Evolutionary conservation across 2,888 invertebrate species (phyloP).

Genomic region (Abrostola triplasia): DNA sequence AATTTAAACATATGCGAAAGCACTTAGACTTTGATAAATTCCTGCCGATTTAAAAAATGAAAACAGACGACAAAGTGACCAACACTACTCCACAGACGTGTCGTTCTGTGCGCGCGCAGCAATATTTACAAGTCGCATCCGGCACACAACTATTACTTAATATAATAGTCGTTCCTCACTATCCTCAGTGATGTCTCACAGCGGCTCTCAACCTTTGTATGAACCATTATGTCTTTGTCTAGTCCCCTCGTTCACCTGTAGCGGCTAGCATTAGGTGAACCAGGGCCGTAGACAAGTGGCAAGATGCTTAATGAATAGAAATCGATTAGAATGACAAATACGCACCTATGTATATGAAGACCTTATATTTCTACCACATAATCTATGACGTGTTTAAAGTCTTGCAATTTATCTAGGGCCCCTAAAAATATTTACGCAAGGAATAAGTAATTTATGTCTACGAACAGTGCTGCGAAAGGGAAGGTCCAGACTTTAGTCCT

Average conservation of each 20-base stretch:
- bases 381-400: no score
- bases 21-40: neutral
- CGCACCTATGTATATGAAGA: no score
- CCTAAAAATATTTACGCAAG: no score
- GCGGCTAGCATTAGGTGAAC: no score
- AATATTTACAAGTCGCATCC: slow-evolving; percentile 85
- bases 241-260: neutral
- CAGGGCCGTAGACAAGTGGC: neutral
- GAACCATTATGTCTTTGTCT: no score
- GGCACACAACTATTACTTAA: slow-evolving; percentile 85
- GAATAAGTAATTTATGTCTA: no score
- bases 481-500: no score
- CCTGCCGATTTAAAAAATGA: neutral
- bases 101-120: slow-evolving; percentile 57
- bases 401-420: no score
- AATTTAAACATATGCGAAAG: no score
- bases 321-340: neutral
- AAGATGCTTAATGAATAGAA: neutral
- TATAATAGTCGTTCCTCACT: slow-evolving; percentile 81
- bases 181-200: slow-evolving; percentile 62
- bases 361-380: no score
- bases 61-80: neutral
- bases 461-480: no score
- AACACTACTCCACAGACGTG: slow-evolving; percentile 56
- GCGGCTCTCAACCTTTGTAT: slow-evolving; percentile 66